These are phyloP conservation scores for Altica lythri DNA, from an alignment of 2,888 invertebrate species.

Conservation along the genomic window DNA sequence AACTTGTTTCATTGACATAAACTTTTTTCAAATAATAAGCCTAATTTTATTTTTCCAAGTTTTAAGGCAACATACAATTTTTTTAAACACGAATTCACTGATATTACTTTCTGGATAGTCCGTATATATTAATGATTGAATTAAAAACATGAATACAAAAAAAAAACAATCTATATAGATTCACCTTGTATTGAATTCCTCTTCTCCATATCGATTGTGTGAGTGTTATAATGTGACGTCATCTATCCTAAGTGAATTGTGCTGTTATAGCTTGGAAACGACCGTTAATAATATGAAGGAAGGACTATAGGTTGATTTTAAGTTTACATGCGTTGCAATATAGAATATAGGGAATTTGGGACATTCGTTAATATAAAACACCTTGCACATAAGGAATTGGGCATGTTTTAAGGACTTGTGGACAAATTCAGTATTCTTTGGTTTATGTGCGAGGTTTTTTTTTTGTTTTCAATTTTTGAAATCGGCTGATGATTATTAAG, in stretches of 20 bases:
- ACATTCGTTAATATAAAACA: constrained; percentile 2
- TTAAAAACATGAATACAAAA: no score
- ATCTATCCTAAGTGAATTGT: constrained; percentile 17
- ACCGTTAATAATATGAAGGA: constrained; percentile 1
- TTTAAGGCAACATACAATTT: no score
- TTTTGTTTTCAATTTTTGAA: neutral
- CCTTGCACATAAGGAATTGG: neutral
- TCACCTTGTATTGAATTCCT: no score
- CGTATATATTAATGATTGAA: no score
- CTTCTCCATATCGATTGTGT: constrained; percentile 16
- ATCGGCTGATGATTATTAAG: neutral
- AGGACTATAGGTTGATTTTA: constrained; percentile 4
- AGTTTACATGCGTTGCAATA: constrained; percentile 1
- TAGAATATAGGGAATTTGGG: constrained; percentile 10
- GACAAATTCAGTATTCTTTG: no score
- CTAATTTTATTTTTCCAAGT: no score
- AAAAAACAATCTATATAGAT: no score
- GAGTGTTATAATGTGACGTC: constrained; percentile 20
- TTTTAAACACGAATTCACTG: no score
- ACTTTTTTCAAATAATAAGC: no score
- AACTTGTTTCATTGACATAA: no score
- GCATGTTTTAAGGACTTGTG: neutral
- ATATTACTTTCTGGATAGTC: no score
- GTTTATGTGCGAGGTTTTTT: neutral
- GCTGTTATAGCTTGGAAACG: constrained; percentile 21